phyloP scores from a whole-genome alignment of 2,113 vertebrate species.

The Suricata suricatta region DNA sequence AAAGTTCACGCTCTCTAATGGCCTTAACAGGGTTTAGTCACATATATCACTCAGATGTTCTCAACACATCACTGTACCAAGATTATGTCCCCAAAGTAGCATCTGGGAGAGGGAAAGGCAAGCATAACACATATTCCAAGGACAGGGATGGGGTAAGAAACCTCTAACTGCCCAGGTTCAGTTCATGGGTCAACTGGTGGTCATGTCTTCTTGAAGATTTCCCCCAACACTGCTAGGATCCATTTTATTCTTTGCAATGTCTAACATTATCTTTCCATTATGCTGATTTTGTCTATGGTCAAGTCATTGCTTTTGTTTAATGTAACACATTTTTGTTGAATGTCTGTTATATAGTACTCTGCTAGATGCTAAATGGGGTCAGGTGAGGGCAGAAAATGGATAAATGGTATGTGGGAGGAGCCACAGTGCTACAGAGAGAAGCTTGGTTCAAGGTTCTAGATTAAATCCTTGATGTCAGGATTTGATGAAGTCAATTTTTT shows the following conservation, averaged over 20 bases:
- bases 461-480: background rate
- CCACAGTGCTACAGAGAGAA: background rate
- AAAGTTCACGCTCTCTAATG: background rate
- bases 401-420: rapidly evolving
- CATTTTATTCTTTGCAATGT: background rate
- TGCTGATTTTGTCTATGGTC: background rate
- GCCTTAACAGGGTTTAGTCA: background rate
- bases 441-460: background rate
- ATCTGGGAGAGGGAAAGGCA: background rate
- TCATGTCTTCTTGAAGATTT: background rate
- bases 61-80: background rate
- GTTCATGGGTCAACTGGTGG: background rate
- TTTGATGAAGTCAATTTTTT: background rate
- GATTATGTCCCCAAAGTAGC: background rate
- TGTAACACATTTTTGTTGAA: background rate
- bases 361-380: background rate
- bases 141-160: background rate
- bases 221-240: background rate
- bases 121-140: background rate
- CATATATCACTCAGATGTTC: background rate
- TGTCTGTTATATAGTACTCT: background rate
- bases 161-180: background rate
- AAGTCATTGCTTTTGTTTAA: background rate
- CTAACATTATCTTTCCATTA: background rate
- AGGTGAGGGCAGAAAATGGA: background rate